Percentiles rank a stretch among this genome's conserved stretches.
Conservation (phyloP, 1,140 invertebrate genomes). For the Calephelis virginiensis region DNA sequence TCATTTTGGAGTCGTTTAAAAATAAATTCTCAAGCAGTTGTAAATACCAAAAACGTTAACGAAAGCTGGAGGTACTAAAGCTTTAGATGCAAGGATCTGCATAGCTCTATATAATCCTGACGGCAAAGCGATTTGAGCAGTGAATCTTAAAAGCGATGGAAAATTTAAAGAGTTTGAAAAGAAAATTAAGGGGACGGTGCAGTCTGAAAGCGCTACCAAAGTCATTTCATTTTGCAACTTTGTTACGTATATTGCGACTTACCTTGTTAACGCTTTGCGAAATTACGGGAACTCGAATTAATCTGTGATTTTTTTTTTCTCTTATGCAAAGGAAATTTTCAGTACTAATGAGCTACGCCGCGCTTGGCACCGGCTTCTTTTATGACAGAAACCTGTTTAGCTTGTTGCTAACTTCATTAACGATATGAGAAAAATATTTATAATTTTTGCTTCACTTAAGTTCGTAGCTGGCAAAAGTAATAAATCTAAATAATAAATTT, state of each 20-base stretch:
- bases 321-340: slow-evolving; percentile 49
- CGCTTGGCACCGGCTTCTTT: slow-evolving; percentile 11
- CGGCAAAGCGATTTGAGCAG: slow-evolving; percentile 44
- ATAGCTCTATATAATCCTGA: slow-evolving; percentile 44
- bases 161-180: slow-evolving; percentile 69
- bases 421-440: not conserved
- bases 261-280: slow-evolving; percentile 66
- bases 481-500: no score
- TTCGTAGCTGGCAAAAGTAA: not conserved
- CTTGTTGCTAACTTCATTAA: slow-evolving; percentile 11
- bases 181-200: slow-evolving; percentile 63
- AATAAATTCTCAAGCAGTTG: no score
- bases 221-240: slow-evolving; percentile 61
- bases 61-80: no score
- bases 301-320: slow-evolving; percentile 51
- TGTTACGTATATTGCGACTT: slow-evolving; percentile 62
- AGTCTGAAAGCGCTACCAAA: slow-evolving; percentile 51
- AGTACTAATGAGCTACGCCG: slow-evolving; percentile 55
- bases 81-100: slow-evolving; percentile 17
- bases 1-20: no score
- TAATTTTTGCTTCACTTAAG: not conserved
- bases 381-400: not conserved
- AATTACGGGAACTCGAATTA: slow-evolving; percentile 63
- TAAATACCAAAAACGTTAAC: not conserved
- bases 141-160: slow-evolving; percentile 64